These are phyloP conservation scores for Allygus modestus DNA, from an alignment of 2,888 invertebrate genomes.

Conservation along the genomic window DNA sequence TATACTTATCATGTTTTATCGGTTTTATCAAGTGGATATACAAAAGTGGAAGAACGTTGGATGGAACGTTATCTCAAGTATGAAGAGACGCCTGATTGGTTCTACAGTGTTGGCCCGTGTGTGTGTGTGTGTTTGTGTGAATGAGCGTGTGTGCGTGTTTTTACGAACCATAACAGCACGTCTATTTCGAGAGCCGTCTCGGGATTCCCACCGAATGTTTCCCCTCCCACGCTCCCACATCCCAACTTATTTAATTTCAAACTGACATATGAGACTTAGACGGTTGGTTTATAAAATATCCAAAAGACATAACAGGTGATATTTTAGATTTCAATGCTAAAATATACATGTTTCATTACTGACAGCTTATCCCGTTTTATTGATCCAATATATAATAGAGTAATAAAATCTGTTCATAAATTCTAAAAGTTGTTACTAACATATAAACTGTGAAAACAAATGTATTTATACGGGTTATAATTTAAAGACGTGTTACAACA, in stretches of 20 bases:
- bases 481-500: too few species aligned
- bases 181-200: constrained; percentile 38
- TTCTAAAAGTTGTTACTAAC: too few species aligned
- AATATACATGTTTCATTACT: too few species aligned
- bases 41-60: neutral
- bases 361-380: too few species aligned
- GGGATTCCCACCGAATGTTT: constrained; percentile 24
- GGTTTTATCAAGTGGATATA: too few species aligned
- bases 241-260: constrained; percentile 9
- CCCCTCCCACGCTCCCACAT: neutral
- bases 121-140: neutral
- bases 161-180: constrained; percentile 55
- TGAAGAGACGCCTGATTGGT: neutral
- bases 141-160: constrained; percentile 13
- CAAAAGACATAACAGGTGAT: neutral
- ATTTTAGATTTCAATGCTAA: too few species aligned
- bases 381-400: too few species aligned
- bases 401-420: too few species aligned
- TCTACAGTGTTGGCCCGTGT: neutral
- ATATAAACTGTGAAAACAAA: too few species aligned
- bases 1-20: too few species aligned
- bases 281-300: neutral
- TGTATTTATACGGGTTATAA: too few species aligned
- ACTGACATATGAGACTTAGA: constrained; percentile 15
- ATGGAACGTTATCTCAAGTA: constrained; percentile 3